These are phyloP conservation scores for Heliconius hermathena DNA, from an alignment of 1,140 invertebrate species.

Conservation along the genomic window DNA sequence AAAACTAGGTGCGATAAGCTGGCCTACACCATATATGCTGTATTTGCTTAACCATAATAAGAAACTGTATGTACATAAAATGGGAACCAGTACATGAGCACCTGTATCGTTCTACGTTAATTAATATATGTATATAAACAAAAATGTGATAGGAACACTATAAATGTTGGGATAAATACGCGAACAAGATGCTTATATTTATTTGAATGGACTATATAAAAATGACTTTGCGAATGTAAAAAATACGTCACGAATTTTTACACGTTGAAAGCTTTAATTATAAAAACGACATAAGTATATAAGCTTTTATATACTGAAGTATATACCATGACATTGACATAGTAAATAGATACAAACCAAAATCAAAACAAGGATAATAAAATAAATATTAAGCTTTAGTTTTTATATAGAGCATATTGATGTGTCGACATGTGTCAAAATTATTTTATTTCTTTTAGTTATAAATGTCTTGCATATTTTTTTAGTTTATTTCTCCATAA, in stretches of 20 bases:
- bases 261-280: too few relatives aligned
- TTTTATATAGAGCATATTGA: background rate
- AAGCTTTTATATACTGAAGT: background rate
- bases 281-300: background rate
- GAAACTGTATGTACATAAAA: conserved; percentile 17
- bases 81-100: background rate
- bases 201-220: background rate
- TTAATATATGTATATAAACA: background rate
- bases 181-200: background rate
- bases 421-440: background rate
- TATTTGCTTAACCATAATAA: conserved; percentile 30
- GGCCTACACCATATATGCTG: conserved; percentile 33
- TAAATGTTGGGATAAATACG: background rate
- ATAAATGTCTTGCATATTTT: background rate
- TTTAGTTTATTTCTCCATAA: background rate
- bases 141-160: background rate
- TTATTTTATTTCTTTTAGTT: background rate
- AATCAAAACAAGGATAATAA: conserved; percentile 13
- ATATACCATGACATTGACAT: conserved; percentile 6
- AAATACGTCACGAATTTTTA: too few relatives aligned
- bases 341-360: background rate
- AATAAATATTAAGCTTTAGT: background rate
- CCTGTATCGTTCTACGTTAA: background rate
- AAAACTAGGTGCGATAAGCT: conserved; percentile 29
- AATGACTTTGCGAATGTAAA: background rate